Conservation (phyloP, 1,140 invertebrate species). For the Paraescarpia echinospica region DNA sequence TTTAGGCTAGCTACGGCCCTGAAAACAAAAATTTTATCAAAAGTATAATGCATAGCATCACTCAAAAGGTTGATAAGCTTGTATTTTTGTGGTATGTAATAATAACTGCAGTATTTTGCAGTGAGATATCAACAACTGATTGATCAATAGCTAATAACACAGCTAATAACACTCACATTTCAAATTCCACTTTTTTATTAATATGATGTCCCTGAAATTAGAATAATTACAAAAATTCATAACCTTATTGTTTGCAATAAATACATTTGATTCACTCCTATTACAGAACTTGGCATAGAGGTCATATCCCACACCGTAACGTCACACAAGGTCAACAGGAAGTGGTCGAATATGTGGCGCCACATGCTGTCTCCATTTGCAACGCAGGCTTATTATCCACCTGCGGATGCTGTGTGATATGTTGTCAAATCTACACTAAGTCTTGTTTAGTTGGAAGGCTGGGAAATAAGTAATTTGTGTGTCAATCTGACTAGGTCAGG, state of each 20-base stretch:
- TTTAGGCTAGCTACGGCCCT: too few species aligned
- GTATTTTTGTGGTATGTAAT: too few species aligned
- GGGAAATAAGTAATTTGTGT: background rate
- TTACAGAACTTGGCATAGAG: background rate
- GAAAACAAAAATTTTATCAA: too few species aligned
- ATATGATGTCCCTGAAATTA: constrained; percentile 6
- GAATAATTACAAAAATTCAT: constrained; percentile 1
- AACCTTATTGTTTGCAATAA: constrained; percentile 2
- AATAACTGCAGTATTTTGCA: too few species aligned
- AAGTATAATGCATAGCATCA: too few species aligned
- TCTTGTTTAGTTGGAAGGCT: background rate
- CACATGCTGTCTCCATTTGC: background rate
- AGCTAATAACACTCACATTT: background rate
- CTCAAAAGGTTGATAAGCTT: too few species aligned
- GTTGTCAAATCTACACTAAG: background rate
- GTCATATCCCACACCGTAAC: background rate
- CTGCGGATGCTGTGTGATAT: background rate
- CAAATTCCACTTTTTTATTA: constrained; percentile 6
- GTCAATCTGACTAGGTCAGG: background rate
- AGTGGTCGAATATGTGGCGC: background rate
- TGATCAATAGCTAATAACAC: background rate
- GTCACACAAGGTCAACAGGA: background rate
- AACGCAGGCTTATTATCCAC: background rate
- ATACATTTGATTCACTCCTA: constrained; percentile 6
- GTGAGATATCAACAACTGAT: background rate